A percentile compares a stretch with the other conserved stretches of the same genome.
Conservation (phyloP, 2,888 invertebrate genomes). For the Xestoiulus laeticollis region DNA sequence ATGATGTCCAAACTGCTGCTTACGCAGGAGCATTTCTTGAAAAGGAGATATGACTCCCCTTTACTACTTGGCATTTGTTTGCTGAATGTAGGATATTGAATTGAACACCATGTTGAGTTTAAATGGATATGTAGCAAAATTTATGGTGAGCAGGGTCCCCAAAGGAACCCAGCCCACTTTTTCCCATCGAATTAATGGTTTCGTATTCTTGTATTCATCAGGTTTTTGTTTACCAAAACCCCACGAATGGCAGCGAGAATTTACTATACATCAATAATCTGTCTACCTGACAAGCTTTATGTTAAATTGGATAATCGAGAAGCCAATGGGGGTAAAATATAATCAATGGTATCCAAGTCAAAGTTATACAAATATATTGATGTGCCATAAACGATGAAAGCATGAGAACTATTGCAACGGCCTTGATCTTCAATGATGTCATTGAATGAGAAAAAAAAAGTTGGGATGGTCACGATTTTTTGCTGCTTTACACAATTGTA, state of each 20-base stretch:
- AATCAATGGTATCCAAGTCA: no score
- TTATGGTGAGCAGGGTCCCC: no score
- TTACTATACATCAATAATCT: no score
- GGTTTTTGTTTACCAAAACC: not conserved
- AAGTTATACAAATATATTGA: not conserved
- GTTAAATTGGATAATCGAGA: no score
- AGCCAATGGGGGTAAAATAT: no score
- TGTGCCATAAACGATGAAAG: not conserved
- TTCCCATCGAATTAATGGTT: no score
- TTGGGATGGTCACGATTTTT: not conserved
- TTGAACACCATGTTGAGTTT: not conserved
- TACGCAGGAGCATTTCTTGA: not conserved
- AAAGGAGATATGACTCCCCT: constrained; percentile 39
- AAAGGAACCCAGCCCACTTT: no score
- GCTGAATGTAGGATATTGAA: not conserved
- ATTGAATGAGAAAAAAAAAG: not conserved
- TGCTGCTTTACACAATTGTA: no score
- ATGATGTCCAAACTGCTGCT: no score
- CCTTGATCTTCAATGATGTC: not conserved
- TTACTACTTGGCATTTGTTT: constrained; percentile 1
- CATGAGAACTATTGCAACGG: not conserved
- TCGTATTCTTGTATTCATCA: no score
- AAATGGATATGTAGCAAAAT: no score
- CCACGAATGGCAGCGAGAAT: not conserved
- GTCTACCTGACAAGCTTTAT: no score